Conservation (phyloP, 2,888 invertebrate genomes). For the Abrostola triplasia region DNA sequence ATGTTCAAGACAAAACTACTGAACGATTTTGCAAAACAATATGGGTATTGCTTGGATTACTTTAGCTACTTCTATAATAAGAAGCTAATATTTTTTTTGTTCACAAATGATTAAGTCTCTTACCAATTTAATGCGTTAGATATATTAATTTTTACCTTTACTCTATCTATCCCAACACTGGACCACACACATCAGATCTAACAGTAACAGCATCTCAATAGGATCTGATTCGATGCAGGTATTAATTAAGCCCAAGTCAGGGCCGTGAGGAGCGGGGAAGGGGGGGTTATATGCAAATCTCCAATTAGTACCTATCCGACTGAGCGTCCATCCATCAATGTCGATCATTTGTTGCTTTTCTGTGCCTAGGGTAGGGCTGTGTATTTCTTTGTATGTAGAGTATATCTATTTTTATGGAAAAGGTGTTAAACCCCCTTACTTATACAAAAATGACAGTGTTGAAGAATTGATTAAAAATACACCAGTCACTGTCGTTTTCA, state of each 20-base stretch:
- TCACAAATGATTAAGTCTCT: too few species aligned
- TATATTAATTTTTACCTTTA: too few species aligned
- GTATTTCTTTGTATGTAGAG: neutral
- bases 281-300: constrained; percentile 67
- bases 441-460: too few species aligned
- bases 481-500: too few species aligned
- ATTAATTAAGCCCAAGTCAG: constrained; percentile 42
- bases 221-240: constrained; percentile 42
- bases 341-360: constrained; percentile 53
- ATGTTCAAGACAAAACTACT: too few species aligned
- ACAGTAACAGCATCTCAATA: constrained; percentile 40
- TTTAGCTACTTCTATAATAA: too few species aligned
- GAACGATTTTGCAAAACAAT: too few species aligned
- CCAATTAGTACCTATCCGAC: constrained; percentile 72
- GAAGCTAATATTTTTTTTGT: too few species aligned
- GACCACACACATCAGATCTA: constrained; percentile 41
- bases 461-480: too few species aligned
- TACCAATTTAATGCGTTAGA: too few species aligned
- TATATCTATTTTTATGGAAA: neutral
- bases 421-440: too few species aligned
- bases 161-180: neutral
- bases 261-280: constrained; percentile 8
- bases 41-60: too few species aligned
- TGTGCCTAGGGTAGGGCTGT: constrained; percentile 38
- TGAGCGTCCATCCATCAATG: constrained; percentile 66